Evolutionary conservation across 1,140 invertebrate species (phyloP).

Genomic region (Lordiphosa collinella): DNA sequence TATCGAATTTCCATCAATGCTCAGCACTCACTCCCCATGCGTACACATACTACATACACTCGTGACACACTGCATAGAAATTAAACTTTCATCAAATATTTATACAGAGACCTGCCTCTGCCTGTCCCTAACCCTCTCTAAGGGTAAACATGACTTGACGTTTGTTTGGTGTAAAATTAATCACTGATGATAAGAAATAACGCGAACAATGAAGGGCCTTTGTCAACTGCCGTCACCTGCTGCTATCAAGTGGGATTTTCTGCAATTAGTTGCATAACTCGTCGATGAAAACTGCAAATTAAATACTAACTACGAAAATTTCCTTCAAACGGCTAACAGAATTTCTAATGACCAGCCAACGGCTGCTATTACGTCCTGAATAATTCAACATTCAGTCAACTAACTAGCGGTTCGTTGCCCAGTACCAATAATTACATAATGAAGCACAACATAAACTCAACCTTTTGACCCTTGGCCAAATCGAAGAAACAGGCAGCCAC

Average conservation of each 20-base stretch:
- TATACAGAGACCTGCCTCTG: background rate
- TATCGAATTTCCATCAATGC: constrained; percentile 42
- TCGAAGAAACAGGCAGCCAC: background rate
- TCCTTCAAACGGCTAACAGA: constrained; percentile 18
- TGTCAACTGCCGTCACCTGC: constrained; percentile 21
- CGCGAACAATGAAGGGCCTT: constrained; percentile 20
- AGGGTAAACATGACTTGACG: constrained; percentile 6
- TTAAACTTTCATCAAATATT: constrained; percentile 23
- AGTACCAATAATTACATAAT: constrained; percentile 75
- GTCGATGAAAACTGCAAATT: constrained; percentile 55
- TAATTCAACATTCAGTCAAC: constrained; percentile 44
- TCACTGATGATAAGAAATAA: constrained; percentile 24
- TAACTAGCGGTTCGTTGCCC: constrained; percentile 68
- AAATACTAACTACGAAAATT: constrained; percentile 38
- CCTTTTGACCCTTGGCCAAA: constrained; percentile 33
- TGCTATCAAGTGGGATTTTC: constrained; percentile 1
- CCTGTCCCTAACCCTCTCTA: background rate
- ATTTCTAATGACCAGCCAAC: constrained; percentile 27
- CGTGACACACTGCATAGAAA: background rate
- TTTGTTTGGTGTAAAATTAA: constrained; percentile 24
- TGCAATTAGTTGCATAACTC: constrained; percentile 8
- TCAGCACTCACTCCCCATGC: background rate
- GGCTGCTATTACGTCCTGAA: constrained; percentile 23
- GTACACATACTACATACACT: background rate
- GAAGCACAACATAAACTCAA: constrained; percentile 55